Evolutionary conservation across 2,113 vertebrate genomes (phyloP).

Genomic region (Meles meles): DNA sequence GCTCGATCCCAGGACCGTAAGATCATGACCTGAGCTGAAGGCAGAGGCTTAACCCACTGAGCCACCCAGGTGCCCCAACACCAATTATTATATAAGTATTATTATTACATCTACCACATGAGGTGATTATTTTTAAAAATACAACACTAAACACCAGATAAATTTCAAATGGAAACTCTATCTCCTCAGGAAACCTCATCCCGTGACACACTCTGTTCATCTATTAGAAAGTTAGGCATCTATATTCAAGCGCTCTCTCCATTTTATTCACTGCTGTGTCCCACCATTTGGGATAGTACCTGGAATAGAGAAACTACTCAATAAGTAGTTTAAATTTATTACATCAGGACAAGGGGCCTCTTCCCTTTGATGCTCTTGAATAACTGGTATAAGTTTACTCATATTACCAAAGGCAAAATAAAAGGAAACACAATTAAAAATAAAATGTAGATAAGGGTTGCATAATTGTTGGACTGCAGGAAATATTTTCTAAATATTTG

Average conservation of each 20-base stretch:
- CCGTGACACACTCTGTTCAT: neutral
- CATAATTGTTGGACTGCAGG: neutral
- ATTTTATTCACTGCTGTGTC: neutral
- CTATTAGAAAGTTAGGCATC: neutral
- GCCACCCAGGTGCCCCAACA: neutral
- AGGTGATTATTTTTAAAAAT: neutral
- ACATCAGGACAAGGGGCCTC: neutral
- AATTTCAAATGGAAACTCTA: neutral
- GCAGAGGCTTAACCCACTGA: too few relatives aligned
- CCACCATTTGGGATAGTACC: neutral
- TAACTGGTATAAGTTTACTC: neutral
- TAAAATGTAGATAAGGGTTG: neutral
- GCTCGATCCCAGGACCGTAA: too few relatives aligned
- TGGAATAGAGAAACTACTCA: neutral
- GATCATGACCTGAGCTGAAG: too few relatives aligned
- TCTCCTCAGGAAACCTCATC: neutral
- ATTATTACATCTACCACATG: neutral
- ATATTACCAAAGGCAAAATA: neutral
- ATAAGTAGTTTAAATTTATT: neutral
- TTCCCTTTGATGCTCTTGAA: neutral
- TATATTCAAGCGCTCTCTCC: neutral
- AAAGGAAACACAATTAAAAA: neutral
- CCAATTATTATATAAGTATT: neutral
- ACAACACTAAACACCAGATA: neutral
- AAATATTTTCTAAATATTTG: neutral